Conservation (phyloP, 2,113 vertebrate genomes). For the Cephalophus harveyi region DNA sequence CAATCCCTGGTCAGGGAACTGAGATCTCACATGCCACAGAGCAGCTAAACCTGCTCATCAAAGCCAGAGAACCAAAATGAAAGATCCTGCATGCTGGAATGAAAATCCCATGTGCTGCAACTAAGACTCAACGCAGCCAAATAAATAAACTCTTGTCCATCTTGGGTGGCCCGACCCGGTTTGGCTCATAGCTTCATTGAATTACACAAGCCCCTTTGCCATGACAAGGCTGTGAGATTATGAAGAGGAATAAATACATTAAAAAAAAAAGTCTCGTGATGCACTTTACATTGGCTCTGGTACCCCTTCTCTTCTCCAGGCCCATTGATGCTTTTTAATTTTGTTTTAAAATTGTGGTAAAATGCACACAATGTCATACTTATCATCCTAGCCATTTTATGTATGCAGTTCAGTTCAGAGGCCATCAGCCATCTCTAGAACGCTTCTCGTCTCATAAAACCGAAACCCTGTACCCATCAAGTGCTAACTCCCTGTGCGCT, state of each 20-base stretch:
- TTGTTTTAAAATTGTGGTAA: neutral
- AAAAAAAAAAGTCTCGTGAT: too few relatives aligned
- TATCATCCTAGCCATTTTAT: neutral
- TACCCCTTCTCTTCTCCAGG: neutral
- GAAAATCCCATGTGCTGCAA: neutral
- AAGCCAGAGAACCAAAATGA: neutral
- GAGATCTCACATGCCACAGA: neutral
- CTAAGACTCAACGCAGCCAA: neutral
- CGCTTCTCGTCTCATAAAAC: neutral
- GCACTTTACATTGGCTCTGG: neutral
- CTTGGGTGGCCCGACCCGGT: neutral
- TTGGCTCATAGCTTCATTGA: neutral
- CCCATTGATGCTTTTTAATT: neutral
- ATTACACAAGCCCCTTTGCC: neutral
- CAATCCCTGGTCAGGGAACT: neutral
- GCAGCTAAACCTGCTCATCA: neutral
- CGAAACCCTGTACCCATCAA: neutral
- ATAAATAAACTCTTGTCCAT: neutral
- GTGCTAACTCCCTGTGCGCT: accelerated
- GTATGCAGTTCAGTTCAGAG: neutral
- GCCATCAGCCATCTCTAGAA: neutral
- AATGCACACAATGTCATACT: neutral
- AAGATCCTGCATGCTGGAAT: neutral
- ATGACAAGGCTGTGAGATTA: neutral
- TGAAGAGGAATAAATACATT: neutral